phyloP scores from a whole-genome alignment of 2,113 vertebrate genomes.

The Phaetusa simplex region DNA sequence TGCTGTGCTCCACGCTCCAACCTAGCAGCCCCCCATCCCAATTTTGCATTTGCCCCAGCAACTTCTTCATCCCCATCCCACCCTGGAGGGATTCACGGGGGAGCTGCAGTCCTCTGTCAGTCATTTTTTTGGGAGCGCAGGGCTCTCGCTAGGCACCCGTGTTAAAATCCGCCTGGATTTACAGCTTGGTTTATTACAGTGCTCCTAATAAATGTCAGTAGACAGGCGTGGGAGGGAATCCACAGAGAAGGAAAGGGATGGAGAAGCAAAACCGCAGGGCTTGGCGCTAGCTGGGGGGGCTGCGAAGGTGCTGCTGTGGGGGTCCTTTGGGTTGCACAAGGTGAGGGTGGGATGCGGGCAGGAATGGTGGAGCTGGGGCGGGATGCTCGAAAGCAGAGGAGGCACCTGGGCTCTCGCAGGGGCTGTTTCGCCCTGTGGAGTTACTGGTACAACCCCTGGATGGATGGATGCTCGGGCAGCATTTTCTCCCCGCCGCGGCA shows the following conservation, averaged over 20 bases:
- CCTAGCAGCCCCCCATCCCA: not conserved
- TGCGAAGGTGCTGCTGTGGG: not conserved
- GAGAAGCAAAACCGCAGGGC: constrained; percentile 1
- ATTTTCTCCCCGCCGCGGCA: not conserved
- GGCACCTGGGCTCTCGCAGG: not conserved
- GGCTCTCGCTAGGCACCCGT: not conserved
- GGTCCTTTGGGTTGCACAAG: not conserved
- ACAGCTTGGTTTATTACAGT: not conserved
- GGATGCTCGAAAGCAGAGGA: not conserved
- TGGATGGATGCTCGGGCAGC: not conserved
- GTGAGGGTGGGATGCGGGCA: not conserved
- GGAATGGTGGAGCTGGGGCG: not conserved
- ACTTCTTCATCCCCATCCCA: not conserved
- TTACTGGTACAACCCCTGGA: not conserved
- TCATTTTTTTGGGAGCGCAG: not conserved
- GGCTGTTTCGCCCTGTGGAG: not conserved
- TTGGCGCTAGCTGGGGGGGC: not conserved
- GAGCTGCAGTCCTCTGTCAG: not conserved
- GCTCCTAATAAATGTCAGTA: constrained; percentile 11
- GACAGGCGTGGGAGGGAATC: constrained; percentile 17
- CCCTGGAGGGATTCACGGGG: not conserved
- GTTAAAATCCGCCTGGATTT: not conserved
- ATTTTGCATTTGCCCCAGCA: not conserved
- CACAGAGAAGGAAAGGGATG: constrained; percentile 13
- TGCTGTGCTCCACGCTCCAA: accelerated